Conservation (phyloP, 2,888 invertebrate genomes). For the Drosophila crucigera region DNA sequence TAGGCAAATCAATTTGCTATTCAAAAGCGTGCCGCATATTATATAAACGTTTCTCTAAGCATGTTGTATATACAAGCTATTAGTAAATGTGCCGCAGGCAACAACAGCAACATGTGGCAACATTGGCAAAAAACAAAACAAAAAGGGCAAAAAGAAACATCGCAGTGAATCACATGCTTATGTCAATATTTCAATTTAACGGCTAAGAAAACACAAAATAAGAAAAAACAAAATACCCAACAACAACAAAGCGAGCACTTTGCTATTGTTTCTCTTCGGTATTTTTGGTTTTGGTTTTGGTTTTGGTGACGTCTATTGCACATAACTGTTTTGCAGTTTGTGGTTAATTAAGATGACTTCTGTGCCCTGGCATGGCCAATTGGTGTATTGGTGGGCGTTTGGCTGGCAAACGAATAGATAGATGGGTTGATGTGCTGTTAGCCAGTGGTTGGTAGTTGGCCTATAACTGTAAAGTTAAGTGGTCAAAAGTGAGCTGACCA, state of each 20-base stretch:
- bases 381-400: slow-evolving; percentile 41
- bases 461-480: slow-evolving; percentile 40
- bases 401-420: slow-evolving; percentile 6
- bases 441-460: slow-evolving; percentile 17
- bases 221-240: slow-evolving; percentile 17
- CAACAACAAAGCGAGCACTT: slow-evolving; percentile 61
- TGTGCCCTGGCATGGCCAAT: slow-evolving; percentile 58
- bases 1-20: slow-evolving; percentile 69
- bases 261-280: slow-evolving; percentile 50
- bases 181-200: slow-evolving; percentile 80
- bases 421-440: slow-evolving; percentile 15
- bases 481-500: slow-evolving; percentile 28
- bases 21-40: slow-evolving; percentile 69
- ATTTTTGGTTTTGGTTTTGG: background rate
- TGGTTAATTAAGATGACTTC: slow-evolving; percentile 76
- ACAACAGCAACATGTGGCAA: slow-evolving; percentile 49
- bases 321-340: slow-evolving; percentile 64
- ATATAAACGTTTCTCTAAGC: slow-evolving; percentile 59
- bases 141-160: slow-evolving; percentile 15
- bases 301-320: slow-evolving; percentile 65
- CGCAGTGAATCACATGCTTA: slow-evolving; percentile 56
- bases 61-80: slow-evolving; percentile 60
- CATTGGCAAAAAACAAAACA: slow-evolving; percentile 18
- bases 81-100: slow-evolving; percentile 51
- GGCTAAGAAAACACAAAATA: slow-evolving; percentile 51